These are phyloP conservation scores for Cerastis leucographa DNA, from an alignment of 2,888 invertebrate genomes.

Conservation along the genomic window DNA sequence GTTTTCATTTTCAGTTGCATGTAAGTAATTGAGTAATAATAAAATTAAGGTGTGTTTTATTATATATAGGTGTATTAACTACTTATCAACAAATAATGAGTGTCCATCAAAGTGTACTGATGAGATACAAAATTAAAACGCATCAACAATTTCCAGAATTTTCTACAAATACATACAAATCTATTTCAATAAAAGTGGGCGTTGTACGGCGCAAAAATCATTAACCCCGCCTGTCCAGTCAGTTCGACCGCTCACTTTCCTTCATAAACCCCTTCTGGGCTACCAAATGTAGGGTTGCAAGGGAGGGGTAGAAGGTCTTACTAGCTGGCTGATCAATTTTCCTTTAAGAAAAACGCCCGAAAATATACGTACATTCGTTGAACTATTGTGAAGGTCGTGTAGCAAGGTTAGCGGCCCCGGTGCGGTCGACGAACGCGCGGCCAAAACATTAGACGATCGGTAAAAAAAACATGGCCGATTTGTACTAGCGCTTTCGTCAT, in stretches of 20 bases:
- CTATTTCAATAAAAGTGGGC: constrained; percentile 71
- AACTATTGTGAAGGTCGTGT: constrained; percentile 83
- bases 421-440: constrained; percentile 72
- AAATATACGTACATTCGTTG: constrained; percentile 82
- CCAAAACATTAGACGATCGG: constrained; percentile 77
- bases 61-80: no score
- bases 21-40: constrained; percentile 31
- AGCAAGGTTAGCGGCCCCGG: constrained; percentile 82
- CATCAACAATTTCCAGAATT: constrained; percentile 35
- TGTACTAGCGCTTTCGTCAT: constrained; percentile 55
- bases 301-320: constrained; percentile 72
- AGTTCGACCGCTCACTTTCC: constrained; percentile 64
- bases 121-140: constrained; percentile 24
- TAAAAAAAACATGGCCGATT: constrained; percentile 61
- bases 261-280: constrained; percentile 15
- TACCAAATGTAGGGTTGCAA: constrained; percentile 1
- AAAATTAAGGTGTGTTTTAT: constrained; percentile 4
- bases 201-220: constrained; percentile 75
- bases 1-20: constrained; percentile 35
- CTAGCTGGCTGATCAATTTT: constrained; percentile 81
- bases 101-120: not conserved
- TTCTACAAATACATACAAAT: constrained; percentile 44
- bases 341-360: constrained; percentile 87
- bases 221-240: constrained; percentile 78
- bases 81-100: not conserved